phyloP scores from a whole-genome alignment of 2,797 vertebrate genomes.

The Enteromius paludinosus region DNA sequence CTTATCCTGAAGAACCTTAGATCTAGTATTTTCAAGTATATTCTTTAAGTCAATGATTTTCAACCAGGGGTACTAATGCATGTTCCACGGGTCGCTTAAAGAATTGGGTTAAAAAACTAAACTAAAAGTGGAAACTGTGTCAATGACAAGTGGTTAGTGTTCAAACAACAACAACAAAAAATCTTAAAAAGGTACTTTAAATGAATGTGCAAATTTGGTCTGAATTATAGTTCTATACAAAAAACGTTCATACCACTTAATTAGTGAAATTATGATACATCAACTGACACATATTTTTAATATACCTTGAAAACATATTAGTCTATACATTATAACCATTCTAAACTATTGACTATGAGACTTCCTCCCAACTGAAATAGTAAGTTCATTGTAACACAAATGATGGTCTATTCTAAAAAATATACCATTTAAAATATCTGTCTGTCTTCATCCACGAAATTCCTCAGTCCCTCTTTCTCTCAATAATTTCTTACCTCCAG shows the following conservation, averaged over 20 bases:
- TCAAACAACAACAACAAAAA: not conserved
- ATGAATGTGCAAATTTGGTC: not conserved
- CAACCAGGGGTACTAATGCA: not conserved
- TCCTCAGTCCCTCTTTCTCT: not conserved
- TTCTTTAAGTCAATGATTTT: not conserved
- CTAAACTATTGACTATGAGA: no score
- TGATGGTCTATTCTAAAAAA: not conserved
- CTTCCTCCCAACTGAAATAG: no score
- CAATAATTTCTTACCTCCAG: conserved; percentile 85
- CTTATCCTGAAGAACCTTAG: not conserved
- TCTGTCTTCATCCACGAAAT: not conserved
- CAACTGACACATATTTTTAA: not conserved
- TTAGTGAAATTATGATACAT: no score
- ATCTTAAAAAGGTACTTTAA: not conserved
- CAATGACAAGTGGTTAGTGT: not conserved
- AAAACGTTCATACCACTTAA: not conserved
- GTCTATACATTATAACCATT: not conserved
- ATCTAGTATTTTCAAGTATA: not conserved
- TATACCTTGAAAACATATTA: not conserved
- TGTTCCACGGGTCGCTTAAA: not conserved
- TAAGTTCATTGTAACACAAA: not conserved
- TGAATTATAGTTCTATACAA: no score
- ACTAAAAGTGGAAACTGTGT: not conserved
- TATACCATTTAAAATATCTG: not conserved
- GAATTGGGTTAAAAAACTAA: not conserved